Base-by-base conservation (phyloP, 1,140 invertebrate species). In the Thaumetopoea pityocampa region DNA sequence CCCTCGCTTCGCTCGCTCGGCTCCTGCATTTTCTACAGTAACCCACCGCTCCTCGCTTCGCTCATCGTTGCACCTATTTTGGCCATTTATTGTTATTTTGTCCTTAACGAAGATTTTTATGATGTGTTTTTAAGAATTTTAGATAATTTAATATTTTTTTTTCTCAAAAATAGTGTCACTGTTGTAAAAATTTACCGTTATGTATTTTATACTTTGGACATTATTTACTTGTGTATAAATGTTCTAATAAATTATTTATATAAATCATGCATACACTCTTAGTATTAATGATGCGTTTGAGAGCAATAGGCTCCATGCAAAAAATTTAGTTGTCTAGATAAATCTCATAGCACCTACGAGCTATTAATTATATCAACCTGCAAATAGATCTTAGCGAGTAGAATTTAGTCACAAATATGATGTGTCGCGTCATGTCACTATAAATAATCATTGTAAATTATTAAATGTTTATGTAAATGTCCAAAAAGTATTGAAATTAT, bases 381-480 rank as follows among this genome's bases (percentile, higher is more conserved):
- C 67, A 72, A 76, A 83, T 80, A 83, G 76, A 67, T 64, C 55
- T 71, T 67, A 64, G 60, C 71, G 63, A 41, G 76, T 83, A 83
- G 79, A 52, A 49, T 77, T n/a, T 79, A 80, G 74, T 65, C 73
- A 77, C 66, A 64, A 80, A 71, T 80, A 80, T 77, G 72, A 83
- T 70, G 67, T 78, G 63, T 80, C 76, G 77, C 77, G 74, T 80
- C 79, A 80, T 79, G 79, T 83, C 74, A 76, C 59, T 83, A 83
- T 81, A 81, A 83, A 80, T 78, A 77, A 78, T 81, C 79, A 80
- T 65, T 84, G 77, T 84, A 81, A 79, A 84, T 84, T 84, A 81
- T 81, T 84, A 84, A 84, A 84, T 83, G 76, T 83, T 83, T 81
- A 83, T 83, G 79, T 83, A 83, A 80, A 83, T 83, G 76, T 83